A percentile compares a stretch with the other conserved stretches of the same genome.
phyloP scores from a whole-genome alignment of 2,888 invertebrate species.

The Hyposoter dolosus region DNA sequence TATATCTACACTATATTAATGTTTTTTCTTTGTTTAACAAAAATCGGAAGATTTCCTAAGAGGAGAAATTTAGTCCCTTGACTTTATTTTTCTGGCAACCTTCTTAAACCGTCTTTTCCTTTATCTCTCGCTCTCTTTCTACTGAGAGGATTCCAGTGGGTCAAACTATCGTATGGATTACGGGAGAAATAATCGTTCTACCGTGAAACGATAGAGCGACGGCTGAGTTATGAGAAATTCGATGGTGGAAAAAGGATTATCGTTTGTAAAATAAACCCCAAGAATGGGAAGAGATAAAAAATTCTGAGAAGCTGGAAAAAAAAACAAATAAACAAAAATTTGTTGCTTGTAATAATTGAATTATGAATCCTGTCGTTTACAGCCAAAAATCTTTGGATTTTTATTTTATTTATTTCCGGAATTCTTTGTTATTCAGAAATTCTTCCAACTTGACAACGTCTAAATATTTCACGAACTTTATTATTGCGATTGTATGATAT shows the following conservation, averaged over 20 bases:
- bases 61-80: background rate
- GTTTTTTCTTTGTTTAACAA: background rate
- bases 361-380: background rate
- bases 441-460: background rate
- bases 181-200: conserved; percentile 54
- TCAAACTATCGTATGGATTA: conserved; percentile 48
- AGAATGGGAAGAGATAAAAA: background rate
- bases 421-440: background rate
- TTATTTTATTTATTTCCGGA: background rate
- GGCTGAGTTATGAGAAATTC: conserved; percentile 53
- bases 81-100: background rate
- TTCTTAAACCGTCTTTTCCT: background rate
- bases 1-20: background rate
- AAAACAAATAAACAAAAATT: conserved; percentile 14
- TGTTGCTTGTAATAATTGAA: conserved; percentile 18
- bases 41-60: background rate
- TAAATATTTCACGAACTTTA: background rate
- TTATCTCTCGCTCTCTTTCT: conserved; percentile 7
- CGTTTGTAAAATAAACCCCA: conserved; percentile 4
- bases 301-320: background rate
- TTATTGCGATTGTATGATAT: background rate
- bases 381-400: conserved; percentile 4
- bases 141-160: conserved; percentile 43
- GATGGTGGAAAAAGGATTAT: conserved; percentile 16
- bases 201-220: conserved; percentile 40